These are phyloP conservation scores for Callipepla squamata DNA, from an alignment of 2,113 vertebrate species.

Conservation along the genomic window DNA sequence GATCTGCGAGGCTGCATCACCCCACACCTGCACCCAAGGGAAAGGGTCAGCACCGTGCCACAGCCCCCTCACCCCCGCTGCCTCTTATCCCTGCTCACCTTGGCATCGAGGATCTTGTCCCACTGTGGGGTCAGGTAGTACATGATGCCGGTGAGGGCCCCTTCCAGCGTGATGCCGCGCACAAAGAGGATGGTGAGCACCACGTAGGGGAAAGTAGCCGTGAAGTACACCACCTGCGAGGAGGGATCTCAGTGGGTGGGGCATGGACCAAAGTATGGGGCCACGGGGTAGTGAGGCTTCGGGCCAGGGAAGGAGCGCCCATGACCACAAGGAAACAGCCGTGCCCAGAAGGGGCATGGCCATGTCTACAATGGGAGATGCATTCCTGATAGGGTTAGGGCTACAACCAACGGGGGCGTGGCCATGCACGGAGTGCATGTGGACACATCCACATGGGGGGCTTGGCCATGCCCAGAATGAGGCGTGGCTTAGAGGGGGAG, in stretches of 20 bases:
- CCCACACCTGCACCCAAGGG: slow-evolving; percentile 88
- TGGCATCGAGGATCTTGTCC: slow-evolving; percentile 96
- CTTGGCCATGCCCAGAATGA: too few relatives aligned
- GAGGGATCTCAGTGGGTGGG: neutral
- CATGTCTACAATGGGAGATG: fast-evolving
- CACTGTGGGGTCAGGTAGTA: slow-evolving; percentile 98
- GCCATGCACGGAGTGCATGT: neutral
- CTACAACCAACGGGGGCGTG: neutral
- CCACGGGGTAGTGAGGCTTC: neutral
- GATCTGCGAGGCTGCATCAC: slow-evolving; percentile 97
- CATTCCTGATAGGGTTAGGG: fast-evolving
- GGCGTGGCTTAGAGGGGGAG: too few relatives aligned
- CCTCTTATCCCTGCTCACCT: slow-evolving; percentile 75
- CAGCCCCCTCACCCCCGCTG: fast-evolving
- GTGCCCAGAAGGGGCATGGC: neutral
- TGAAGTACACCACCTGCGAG: slow-evolving; percentile 95
- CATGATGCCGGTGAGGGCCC: slow-evolving; percentile 90
- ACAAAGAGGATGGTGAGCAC: slow-evolving; percentile 97
- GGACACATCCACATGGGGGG: too few relatives aligned
- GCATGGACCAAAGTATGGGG: fast-evolving
- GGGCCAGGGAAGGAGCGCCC: neutral
- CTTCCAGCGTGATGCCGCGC: slow-evolving; percentile 94
- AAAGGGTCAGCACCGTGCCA: neutral
- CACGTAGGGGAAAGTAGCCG: slow-evolving; percentile 95
- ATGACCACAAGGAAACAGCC: neutral